Conservation (phyloP, 2,113 vertebrate species). For the Phaethon lepturus region DNA sequence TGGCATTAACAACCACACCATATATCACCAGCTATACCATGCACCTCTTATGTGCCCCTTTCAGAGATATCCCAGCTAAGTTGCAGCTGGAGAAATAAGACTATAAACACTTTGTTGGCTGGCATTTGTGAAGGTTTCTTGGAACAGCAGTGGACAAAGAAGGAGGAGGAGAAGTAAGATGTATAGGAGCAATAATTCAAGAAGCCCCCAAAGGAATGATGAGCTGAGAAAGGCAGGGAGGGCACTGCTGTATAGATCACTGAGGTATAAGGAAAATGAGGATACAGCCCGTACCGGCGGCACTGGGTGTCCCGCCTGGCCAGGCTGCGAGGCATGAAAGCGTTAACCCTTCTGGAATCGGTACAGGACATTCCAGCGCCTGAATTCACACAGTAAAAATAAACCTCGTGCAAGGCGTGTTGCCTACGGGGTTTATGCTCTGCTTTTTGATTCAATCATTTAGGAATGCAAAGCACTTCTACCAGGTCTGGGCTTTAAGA, state of each 20-base stretch:
- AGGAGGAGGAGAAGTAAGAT: not conserved
- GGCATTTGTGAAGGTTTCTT: not conserved
- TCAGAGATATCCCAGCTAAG: not conserved
- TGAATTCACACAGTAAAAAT: slow-evolving; percentile 29
- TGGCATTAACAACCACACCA: not conserved
- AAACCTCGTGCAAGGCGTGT: not conserved
- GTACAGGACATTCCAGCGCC: slow-evolving; percentile 26
- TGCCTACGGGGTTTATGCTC: not conserved
- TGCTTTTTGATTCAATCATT: slow-evolving; percentile 15
- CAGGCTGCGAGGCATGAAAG: not conserved
- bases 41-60: not conserved
- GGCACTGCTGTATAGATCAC: not conserved
- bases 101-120: not conserved
- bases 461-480: slow-evolving; percentile 22
- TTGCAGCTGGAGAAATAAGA: not conserved
- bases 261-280: not conserved
- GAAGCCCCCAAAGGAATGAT: not conserved
- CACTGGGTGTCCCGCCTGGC: not conserved
- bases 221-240: not conserved
- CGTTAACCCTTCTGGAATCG: not conserved
- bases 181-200: not conserved
- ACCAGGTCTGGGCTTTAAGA: not conserved
- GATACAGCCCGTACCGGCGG: accelerated
- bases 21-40: not conserved
- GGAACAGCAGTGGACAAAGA: not conserved